Percentiles rank a stretch among this genome's conserved stretches.
phyloP scores from a whole-genome alignment of 2,888 invertebrate species.

The Lucinisca nassula region DNA sequence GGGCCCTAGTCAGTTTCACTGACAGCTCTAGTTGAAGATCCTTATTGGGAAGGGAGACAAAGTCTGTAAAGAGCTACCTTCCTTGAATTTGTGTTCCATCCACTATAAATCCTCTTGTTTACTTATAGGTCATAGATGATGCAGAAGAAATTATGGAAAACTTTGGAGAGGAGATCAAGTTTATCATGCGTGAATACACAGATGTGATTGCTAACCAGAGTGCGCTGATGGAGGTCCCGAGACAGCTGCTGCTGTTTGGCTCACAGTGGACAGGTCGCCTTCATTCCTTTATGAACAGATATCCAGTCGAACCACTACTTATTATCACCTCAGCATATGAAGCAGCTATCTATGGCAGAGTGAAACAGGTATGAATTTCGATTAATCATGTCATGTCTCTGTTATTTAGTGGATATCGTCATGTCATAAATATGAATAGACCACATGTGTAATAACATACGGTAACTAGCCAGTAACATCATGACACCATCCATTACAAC shows the following conservation, averaged over 20 bases:
- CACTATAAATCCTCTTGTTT: no score
- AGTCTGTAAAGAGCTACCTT: no score
- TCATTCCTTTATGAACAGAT: slow-evolving; percentile 89
- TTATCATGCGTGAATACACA: background rate
- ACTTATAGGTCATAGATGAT: slow-evolving; percentile 91
- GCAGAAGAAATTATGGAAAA: slow-evolving; percentile 91
- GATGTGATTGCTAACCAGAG: background rate
- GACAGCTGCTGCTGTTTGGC: slow-evolving; percentile 82
- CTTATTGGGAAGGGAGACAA: no score
- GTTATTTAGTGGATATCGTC: no score
- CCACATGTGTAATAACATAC: no score
- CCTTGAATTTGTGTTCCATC: no score
- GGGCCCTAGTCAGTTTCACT: no score
- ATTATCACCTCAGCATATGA: slow-evolving; percentile 93
- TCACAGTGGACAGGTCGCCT: slow-evolving; percentile 91
- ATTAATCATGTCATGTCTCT: no score
- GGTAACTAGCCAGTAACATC: no score
- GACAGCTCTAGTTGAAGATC: no score
- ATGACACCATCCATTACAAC: no score
- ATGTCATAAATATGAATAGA: no score
- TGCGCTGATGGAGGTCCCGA: slow-evolving; percentile 50
- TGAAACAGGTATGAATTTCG: slow-evolving; percentile 84
- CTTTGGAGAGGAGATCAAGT: slow-evolving; percentile 87
- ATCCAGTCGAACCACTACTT: slow-evolving; percentile 90
- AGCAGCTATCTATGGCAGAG: slow-evolving; percentile 91